A percentile compares a stretch with the other conserved stretches of the same genome.
Evolutionary conservation across 2,888 invertebrate species (phyloP).

Genomic region (Euzetes globulus): DNA sequence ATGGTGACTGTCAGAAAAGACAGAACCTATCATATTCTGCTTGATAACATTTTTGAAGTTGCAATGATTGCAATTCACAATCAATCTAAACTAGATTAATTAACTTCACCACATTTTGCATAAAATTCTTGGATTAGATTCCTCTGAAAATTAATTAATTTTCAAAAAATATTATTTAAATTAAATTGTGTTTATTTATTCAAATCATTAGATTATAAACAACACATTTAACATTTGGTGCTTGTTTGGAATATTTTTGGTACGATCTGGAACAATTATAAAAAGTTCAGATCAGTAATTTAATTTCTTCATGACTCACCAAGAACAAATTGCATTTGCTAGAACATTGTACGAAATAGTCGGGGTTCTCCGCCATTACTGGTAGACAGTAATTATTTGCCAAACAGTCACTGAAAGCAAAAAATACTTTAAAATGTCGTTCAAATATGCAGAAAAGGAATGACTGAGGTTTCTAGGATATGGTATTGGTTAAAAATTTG

Average conservation of each 20-base stretch:
- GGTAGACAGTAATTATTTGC: not conserved
- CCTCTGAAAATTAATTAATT: too few relatives aligned
- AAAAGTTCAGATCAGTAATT: not conserved
- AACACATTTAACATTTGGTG: too few relatives aligned
- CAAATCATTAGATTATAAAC: too few relatives aligned
- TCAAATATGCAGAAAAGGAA: not conserved
- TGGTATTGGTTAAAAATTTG: not conserved
- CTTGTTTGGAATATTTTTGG: too few relatives aligned
- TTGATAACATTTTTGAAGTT: slow-evolving; percentile 55
- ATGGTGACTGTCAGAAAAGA: too few relatives aligned
- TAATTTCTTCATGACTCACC: not conserved
- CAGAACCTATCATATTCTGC: slow-evolving; percentile 55
- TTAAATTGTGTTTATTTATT: too few relatives aligned
- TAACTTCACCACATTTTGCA: too few relatives aligned
- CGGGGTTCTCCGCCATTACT: not conserved
- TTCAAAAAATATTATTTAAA: too few relatives aligned
- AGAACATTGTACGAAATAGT: not conserved
- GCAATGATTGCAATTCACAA: slow-evolving; percentile 66
- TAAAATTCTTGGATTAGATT: too few relatives aligned
- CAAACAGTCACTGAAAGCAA: not conserved
- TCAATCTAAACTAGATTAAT: slow-evolving; percentile 39
- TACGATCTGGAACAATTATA: too few relatives aligned
- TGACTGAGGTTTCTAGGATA: not conserved
- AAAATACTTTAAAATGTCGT: not conserved
- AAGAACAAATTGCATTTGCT: not conserved